phyloP scores from a whole-genome alignment of 92 coral and sea anemone species.

The Palythoa grandis region DNA sequence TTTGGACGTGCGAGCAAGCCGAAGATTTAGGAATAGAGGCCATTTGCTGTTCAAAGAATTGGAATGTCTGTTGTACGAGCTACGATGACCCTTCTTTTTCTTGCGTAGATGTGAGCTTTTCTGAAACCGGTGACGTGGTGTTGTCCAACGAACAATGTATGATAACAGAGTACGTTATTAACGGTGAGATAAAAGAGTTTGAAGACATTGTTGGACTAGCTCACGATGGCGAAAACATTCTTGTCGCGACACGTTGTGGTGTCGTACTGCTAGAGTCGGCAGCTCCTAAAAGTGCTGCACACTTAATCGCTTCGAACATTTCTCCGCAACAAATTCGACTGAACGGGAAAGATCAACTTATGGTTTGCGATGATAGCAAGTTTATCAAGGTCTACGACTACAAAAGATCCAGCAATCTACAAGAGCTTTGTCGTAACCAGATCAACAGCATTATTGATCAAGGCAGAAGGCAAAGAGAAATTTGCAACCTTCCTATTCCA shows the following conservation, averaged over 20 bases:
- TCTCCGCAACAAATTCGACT: constrained; percentile 43
- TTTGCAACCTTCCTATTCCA: constrained; percentile 23
- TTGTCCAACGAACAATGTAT: constrained; percentile 20
- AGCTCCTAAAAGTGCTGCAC: constrained; percentile 53
- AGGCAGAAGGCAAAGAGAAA: neutral
- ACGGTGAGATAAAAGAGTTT: constrained; percentile 37
- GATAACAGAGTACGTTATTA: constrained; percentile 50
- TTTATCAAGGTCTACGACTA: constrained; percentile 34
- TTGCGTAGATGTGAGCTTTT: constrained; percentile 26
- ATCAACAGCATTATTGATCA: constrained; percentile 25
- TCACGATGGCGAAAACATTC: constrained; percentile 58
- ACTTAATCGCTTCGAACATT: constrained; percentile 45
- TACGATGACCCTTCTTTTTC: neutral
- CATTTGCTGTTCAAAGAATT: constrained; percentile 26
- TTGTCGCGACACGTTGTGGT: constrained; percentile 38
- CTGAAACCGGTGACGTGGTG: constrained; percentile 30
- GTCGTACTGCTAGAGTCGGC: constrained; percentile 55
- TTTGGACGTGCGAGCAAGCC: constrained; percentile 23
- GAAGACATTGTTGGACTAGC: constrained; percentile 26
- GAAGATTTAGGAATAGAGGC: constrained; percentile 1
- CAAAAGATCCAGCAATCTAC: constrained; percentile 8
- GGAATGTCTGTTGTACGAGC: neutral
- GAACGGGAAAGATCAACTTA: constrained; percentile 43
- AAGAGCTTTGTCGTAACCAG: constrained; percentile 39
- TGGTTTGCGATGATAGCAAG: constrained; percentile 43